A percentile compares a stretch with the other conserved stretches of the same genome.
Evolutionary conservation across 2,113 vertebrate genomes (phyloP).

Genomic region (Burhinus bistriatus): DNA sequence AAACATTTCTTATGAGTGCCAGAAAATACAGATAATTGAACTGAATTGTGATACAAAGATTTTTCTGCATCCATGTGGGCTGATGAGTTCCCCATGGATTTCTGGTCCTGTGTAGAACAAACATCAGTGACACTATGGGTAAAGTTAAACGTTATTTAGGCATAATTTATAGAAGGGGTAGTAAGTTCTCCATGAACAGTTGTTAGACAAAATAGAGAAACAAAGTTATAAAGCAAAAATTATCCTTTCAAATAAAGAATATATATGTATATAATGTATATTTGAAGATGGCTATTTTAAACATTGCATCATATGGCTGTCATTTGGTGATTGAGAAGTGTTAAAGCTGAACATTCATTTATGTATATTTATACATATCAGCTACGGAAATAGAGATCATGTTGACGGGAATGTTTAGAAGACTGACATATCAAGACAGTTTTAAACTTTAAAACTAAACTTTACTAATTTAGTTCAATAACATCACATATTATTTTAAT

Average conservation of each 20-base stretch:
- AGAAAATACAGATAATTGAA: neutral
- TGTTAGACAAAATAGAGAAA: neutral
- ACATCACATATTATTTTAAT: neutral
- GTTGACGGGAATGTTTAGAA: neutral
- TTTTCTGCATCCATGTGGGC: neutral
- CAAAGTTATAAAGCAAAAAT: neutral
- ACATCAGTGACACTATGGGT: rapidly evolving
- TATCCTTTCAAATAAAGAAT: neutral
- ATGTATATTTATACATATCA: neutral
- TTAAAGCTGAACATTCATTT: neutral
- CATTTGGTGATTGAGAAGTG: neutral
- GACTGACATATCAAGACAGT: neutral
- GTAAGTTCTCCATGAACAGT: neutral
- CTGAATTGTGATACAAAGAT: neutral
- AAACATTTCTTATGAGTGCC: neutral
- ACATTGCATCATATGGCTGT: neutral
- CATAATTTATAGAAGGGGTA: neutral
- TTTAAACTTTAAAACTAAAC: neutral
- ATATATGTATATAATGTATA: no score
- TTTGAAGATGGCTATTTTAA: neutral
- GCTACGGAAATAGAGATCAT: neutral
- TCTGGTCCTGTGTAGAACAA: neutral
- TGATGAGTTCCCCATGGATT: neutral
- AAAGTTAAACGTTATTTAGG: neutral
- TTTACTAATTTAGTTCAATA: neutral